phyloP scores from a whole-genome alignment of 2,113 vertebrate genomes.

The Aix galericulata region DNA sequence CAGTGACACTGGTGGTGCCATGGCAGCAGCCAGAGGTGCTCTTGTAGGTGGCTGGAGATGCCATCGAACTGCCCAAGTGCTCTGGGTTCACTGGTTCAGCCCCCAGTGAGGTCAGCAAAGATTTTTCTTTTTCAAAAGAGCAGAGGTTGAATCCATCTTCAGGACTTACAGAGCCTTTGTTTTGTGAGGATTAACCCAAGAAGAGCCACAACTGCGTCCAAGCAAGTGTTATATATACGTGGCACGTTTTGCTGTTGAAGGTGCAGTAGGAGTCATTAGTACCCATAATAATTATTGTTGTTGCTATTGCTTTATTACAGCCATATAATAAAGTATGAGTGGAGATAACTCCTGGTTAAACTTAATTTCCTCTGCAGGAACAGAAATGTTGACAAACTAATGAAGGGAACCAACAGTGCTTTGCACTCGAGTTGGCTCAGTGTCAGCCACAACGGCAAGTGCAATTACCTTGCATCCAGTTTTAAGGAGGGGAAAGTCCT shows the following conservation, averaged over 20 bases:
- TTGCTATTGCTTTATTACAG: neutral
- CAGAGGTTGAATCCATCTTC: neutral
- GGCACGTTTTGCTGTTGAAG: accelerated
- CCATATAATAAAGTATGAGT: neutral
- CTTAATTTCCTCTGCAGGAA: neutral
- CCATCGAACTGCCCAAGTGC: neutral
- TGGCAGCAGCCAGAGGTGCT: neutral
- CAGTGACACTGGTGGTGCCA: neutral
- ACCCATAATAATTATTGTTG: neutral
- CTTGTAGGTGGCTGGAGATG: neutral
- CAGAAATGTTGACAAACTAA: neutral
- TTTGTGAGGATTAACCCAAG: neutral
- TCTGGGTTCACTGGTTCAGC: neutral
- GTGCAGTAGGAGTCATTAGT: neutral
- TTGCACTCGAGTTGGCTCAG: accelerated
- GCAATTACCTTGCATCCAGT: neutral
- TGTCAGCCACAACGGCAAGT: neutral
- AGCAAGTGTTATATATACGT: accelerated
- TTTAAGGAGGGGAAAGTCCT: neutral
- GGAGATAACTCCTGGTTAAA: neutral
- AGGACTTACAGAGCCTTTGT: neutral
- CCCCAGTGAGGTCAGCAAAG: neutral
- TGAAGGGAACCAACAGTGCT: neutral
- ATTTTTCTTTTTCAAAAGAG: neutral
- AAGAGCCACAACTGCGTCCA: neutral